These are phyloP conservation scores for Morbakka virulenta DNA, from an alignment of 30 jellyfish, hydroid and myxozoan species.

Conservation along the genomic window DNA sequence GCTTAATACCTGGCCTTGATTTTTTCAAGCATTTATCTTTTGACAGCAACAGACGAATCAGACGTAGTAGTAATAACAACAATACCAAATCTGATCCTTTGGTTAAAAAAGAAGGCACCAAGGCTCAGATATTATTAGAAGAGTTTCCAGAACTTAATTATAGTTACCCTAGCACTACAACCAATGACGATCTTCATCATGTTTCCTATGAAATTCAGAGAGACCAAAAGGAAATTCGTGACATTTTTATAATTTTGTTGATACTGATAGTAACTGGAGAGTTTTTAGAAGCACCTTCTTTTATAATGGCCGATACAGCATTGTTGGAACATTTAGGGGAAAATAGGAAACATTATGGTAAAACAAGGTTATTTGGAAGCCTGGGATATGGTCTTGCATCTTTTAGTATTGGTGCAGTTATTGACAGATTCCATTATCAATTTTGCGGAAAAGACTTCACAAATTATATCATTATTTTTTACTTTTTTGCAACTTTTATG, in stretches of 20 bases:
- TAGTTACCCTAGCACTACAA: background rate
- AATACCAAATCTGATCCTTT: background rate
- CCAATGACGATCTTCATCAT: background rate
- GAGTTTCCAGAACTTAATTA: background rate
- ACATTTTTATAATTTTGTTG: constrained; percentile 70
- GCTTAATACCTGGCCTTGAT: background rate
- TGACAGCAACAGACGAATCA: background rate
- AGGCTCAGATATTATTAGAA: background rate
- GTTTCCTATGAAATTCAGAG: constrained; percentile 64
- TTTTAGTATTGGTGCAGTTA: constrained; percentile 85
- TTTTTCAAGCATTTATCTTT: background rate
- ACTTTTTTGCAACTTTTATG: constrained; percentile 90
- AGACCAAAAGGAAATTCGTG: constrained; percentile 64
- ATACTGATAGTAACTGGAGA: constrained; percentile 89
- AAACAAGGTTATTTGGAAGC: constrained; percentile 95
- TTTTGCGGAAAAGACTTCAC: constrained; percentile 82
- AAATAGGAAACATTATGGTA: constrained; percentile 79
- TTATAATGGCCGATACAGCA: constrained; percentile 95
- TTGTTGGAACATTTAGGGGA: constrained; percentile 90
- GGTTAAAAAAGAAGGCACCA: background rate
- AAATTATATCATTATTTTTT: constrained; percentile 72
- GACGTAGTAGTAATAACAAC: background rate
- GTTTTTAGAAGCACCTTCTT: constrained; percentile 98
- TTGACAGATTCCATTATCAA: constrained; percentile 67
- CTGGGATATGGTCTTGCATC: constrained; percentile 98